These are phyloP conservation scores for Pocota personata DNA, from an alignment of 2,888 invertebrate species.

Conservation along the genomic window DNA sequence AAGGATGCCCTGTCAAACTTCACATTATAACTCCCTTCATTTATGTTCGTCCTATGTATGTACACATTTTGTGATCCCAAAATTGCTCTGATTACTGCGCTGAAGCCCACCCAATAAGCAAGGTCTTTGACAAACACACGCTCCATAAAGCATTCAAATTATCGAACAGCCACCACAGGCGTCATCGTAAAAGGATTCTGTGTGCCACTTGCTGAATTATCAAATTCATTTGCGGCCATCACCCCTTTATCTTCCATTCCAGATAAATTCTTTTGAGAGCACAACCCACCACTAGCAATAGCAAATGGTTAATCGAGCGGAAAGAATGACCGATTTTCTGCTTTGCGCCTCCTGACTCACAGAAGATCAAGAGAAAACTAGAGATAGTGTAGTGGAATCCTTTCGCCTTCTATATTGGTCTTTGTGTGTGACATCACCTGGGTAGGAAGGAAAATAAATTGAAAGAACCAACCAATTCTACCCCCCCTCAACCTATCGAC, in stretches of 20 bases:
- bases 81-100: neutral
- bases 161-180: neutral
- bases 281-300: neutral
- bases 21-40: too few species aligned
- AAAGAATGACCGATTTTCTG: constrained; percentile 38
- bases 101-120: neutral
- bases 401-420: constrained; percentile 14
- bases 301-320: constrained; percentile 36
- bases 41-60: neutral
- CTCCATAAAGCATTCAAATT: constrained; percentile 3
- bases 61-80: neutral
- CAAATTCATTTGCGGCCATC: constrained; percentile 48
- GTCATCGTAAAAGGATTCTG: neutral
- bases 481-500: neutral
- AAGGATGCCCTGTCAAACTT: too few species aligned
- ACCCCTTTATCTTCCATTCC: constrained; percentile 33
- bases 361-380: constrained; percentile 8
- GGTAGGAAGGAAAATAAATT: neutral
- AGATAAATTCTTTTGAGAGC: constrained; percentile 39
- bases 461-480: constrained; percentile 26
- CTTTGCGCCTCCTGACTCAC: constrained; percentile 35
- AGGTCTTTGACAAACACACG: neutral
- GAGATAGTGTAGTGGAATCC: constrained; percentile 18
- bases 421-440: constrained; percentile 43
- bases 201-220: constrained; percentile 17